Percentiles rank a stretch among this genome's conserved stretches.
phyloP scores from a whole-genome alignment of 2,888 invertebrate species.

The Pseudolycoriella hygida region DNA sequence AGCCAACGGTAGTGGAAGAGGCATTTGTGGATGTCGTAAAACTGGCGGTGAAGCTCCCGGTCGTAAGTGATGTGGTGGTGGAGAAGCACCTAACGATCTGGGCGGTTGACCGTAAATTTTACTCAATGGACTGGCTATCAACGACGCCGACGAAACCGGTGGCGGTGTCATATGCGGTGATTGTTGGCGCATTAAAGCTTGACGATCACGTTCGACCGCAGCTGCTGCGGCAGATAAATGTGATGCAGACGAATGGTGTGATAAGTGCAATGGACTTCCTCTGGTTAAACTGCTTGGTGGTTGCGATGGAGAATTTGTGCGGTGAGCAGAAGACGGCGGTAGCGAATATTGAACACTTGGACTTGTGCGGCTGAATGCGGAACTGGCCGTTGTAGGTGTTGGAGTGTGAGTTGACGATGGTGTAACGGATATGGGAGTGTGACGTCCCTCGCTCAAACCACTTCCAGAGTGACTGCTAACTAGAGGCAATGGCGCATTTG shows the following conservation, averaged over 20 bases:
- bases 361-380: slow-evolving; percentile 27
- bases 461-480: slow-evolving; percentile 16
- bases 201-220: slow-evolving; percentile 26
- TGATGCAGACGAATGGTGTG: slow-evolving; percentile 18
- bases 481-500: slow-evolving; percentile 18
- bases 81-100: slow-evolving; percentile 28
- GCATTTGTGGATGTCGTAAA: slow-evolving; percentile 30
- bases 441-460: slow-evolving; percentile 18
- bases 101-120: slow-evolving; percentile 27
- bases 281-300: slow-evolving; percentile 21
- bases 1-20: slow-evolving; percentile 26
- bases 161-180: slow-evolving; percentile 31
- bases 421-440: slow-evolving; percentile 21
- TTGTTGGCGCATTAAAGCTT: slow-evolving; percentile 27
- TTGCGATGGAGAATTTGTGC: slow-evolving; percentile 22
- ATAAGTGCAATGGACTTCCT: slow-evolving; percentile 28
- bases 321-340: slow-evolving; percentile 18
- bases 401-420: slow-evolving; percentile 26
- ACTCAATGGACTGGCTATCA: slow-evolving; percentile 29
- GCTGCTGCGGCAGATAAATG: slow-evolving; percentile 30
- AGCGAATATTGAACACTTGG: slow-evolving; percentile 24
- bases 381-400: slow-evolving; percentile 6
- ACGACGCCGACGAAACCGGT: slow-evolving; percentile 28
- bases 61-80: slow-evolving; percentile 24
- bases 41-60: slow-evolving; percentile 37